Conservation (phyloP, 2,797 vertebrate genomes). For the Megaceryle alcyon region DNA sequence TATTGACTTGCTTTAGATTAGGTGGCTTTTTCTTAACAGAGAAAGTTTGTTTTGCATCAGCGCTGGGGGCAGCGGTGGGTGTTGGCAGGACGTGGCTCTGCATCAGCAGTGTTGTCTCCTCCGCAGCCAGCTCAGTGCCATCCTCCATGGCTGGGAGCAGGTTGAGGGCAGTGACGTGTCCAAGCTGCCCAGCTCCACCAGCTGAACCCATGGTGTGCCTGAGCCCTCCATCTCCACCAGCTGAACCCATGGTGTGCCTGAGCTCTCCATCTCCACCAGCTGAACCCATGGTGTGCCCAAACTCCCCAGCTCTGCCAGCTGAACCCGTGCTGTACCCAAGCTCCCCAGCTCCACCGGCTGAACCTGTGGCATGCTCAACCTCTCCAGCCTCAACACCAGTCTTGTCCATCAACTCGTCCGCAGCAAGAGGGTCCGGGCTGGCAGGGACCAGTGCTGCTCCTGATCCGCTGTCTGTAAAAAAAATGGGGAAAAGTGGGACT, state of each 20-base stretch:
- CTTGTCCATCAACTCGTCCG: background rate
- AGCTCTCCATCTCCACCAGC: background rate
- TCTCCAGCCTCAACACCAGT: background rate
- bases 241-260: background rate
- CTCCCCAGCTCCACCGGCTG: background rate
- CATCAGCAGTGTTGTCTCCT: background rate
- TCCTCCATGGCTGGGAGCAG: background rate
- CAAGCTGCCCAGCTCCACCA: accelerated
- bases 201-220: background rate
- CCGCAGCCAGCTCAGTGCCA: accelerated
- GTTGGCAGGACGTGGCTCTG: background rate
- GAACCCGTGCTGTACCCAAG: background rate
- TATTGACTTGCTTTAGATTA: conserved; percentile 23
- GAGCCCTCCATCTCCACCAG: background rate
- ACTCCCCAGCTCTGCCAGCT: background rate
- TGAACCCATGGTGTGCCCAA: background rate
- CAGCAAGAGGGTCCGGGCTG: background rate
- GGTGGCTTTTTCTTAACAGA: conserved; percentile 48
- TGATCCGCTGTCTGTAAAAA: conserved; percentile 29
- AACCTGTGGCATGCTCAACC: background rate
- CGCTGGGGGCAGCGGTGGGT: background rate
- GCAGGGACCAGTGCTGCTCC: background rate
- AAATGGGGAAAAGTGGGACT: background rate
- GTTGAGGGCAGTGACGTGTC: background rate
- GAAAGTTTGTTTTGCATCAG: background rate